phyloP scores from a whole-genome alignment of 2,797 vertebrate genomes.

The Cygnus olor region DNA sequence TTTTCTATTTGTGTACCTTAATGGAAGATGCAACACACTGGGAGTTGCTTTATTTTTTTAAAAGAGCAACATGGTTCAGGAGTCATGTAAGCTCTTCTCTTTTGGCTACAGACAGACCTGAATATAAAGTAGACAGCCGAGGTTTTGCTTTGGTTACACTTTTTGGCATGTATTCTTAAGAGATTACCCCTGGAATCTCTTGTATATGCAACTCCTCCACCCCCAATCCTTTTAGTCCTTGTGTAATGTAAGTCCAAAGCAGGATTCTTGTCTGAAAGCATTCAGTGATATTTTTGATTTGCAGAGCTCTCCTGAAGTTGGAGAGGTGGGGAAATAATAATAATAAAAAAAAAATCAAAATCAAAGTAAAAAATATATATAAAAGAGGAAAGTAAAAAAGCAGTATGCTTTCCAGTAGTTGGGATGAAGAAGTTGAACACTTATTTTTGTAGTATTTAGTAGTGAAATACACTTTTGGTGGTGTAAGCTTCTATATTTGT shows the following conservation, averaged over 20 bases:
- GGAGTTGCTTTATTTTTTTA: neutral
- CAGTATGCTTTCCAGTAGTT: neutral
- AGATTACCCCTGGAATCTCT: neutral
- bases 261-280: neutral
- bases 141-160: neutral
- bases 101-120: neutral
- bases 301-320: neutral
- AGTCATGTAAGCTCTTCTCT: neutral
- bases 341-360: too few relatives aligned
- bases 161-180: neutral
- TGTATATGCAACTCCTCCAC: neutral
- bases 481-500: neutral
- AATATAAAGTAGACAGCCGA: neutral
- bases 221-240: neutral
- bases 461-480: neutral
- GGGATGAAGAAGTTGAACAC: neutral
- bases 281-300: neutral
- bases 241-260: neutral
- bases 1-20: neutral
- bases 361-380: too few relatives aligned
- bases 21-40: neutral
- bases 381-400: neutral
- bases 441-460: neutral
- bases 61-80: neutral
- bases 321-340: neutral